Conservation (phyloP, 2,888 invertebrate genomes). For the Sipha maydis region DNA sequence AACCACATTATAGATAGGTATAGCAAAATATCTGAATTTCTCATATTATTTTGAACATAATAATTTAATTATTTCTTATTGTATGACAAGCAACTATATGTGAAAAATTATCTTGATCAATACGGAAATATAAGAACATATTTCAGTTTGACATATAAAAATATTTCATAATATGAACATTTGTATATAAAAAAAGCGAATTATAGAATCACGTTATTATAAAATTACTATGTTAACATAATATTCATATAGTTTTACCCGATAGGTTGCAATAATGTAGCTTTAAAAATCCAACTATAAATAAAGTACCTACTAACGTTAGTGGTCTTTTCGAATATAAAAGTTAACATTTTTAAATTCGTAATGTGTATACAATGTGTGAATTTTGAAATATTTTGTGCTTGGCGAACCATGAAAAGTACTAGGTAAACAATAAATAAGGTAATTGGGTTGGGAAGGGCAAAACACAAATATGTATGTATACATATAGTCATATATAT, state of each 20-base stretch:
- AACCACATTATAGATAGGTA: neutral
- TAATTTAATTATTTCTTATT: neutral
- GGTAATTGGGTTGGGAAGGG: conserved; percentile 41
- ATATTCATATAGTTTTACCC: neutral
- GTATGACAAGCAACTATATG: neutral
- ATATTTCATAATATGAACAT: conserved; percentile 32
- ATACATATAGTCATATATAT: neutral
- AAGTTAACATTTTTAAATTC: neutral
- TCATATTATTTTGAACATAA: neutral
- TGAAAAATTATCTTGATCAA: neutral
- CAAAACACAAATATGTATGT: neutral
- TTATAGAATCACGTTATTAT: conserved; percentile 26
- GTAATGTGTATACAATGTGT: neutral
- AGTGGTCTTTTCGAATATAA: neutral
- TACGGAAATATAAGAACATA: conserved; percentile 2
- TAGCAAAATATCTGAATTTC: neutral
- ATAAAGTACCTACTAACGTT: neutral
- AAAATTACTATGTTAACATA: neutral
- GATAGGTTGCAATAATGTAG: neutral
- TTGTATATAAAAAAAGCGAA: conserved; percentile 4
- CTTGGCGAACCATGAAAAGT: conserved; percentile 42
- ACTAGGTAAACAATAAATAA: conserved; percentile 13
- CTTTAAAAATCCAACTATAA: neutral
- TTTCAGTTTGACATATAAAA: neutral
- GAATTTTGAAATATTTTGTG: conserved; percentile 43